Conservation (phyloP, 2,113 vertebrate species). For the Furnarius figulus region DNA sequence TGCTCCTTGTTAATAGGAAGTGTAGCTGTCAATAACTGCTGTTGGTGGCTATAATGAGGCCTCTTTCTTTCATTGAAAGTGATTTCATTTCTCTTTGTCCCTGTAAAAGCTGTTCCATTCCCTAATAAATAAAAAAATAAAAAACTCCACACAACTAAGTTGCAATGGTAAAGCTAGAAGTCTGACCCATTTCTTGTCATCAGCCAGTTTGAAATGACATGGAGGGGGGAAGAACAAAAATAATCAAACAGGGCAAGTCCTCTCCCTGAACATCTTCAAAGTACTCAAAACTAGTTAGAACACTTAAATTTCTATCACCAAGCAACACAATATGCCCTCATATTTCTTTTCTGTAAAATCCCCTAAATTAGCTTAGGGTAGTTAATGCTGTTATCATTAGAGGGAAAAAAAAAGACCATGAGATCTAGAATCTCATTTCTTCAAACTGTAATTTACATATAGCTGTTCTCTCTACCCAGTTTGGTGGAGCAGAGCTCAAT, state of each 20-base stretch:
- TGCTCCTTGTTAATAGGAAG: conserved; percentile 86
- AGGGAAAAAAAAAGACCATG: neutral
- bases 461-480: conserved; percentile 6
- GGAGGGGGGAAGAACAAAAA: neutral
- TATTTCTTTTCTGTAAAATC: conserved; percentile 4
- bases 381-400: neutral
- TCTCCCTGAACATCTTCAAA: conserved; percentile 12
- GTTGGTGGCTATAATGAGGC: conserved; percentile 86
- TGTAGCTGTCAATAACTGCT: conserved; percentile 89
- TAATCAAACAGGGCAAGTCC: conserved; percentile 45
- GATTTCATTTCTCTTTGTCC: conserved; percentile 91
- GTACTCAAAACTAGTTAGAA: conserved; percentile 33
- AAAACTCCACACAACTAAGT: conserved; percentile 58
- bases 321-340: conserved; percentile 11
- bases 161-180: conserved; percentile 65
- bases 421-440: conserved; percentile 11
- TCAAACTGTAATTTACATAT: conserved; percentile 24
- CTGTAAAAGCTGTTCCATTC: conserved; percentile 79
- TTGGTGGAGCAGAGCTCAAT: conserved; percentile 14
- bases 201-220: conserved; percentile 72
- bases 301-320: conserved; percentile 30
- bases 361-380: conserved; percentile 1
- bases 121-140: conserved; percentile 45
- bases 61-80: conserved; percentile 88
- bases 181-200: conserved; percentile 76